Base-by-base conservation (phyloP, 1,140 invertebrate genomes). In the Sweltsa coloradensis region DNA sequence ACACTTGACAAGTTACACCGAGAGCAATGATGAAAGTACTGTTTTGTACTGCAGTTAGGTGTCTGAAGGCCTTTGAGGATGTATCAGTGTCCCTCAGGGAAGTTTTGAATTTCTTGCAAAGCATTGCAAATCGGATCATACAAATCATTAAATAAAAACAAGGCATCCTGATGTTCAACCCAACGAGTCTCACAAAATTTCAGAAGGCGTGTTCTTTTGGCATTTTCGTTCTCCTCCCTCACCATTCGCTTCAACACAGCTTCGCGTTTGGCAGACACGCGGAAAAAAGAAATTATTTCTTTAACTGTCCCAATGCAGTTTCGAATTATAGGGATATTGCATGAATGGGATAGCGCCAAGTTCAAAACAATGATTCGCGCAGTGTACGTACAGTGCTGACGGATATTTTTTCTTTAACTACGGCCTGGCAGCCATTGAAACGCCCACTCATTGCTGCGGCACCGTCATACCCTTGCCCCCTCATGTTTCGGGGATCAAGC, bases 391-490 rank as follows among this genome's bases (percentile, higher is more conserved):
- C 19, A 45, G 14, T 13, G 39, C 37, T 43, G 23, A 11, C 14
- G 39, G 46, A 24, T 34, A 44, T 45, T 19, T 21, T 42, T 48
- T n/a, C 16, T 18, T 40, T 21, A 19, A 48, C 29, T 23, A 25
- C 23, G 29, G 46, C 37, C 23, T 41, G 34, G 24, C 37, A 19
- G 23, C 47, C 47, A 27, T 45, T n/a, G 24, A 57, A 56, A 34
- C 49, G 26, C 40, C 55, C 59, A 51, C 52, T 55, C 58, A 62
- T 58, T 16, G 47, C 53, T 42, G 54, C 49, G 25, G 60, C 57
- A 5, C 57, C 56, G 51, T 59, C 53, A 34, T 59, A 61, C n/a
- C 55, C 55, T 56, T 61, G 57, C 34, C 52, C 54, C 40, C 52
- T 46, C 41, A 55, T 45, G 40, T 57, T 53, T 19, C 40, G 42